Evolutionary conservation across 1,140 invertebrate genomes (phyloP).

Genomic region (Pseudomyrmex cubaensis): DNA sequence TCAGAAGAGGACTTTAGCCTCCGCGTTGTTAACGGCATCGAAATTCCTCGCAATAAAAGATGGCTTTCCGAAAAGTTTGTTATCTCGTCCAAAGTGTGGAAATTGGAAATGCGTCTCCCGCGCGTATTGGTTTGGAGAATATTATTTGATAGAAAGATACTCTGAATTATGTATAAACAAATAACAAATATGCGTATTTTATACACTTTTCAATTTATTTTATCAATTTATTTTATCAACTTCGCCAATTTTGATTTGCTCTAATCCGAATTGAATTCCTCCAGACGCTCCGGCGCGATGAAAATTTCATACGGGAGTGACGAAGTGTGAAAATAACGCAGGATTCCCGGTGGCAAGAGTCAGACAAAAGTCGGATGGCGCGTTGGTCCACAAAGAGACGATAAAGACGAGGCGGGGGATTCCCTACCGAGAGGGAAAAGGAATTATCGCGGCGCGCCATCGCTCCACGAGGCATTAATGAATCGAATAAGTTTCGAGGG

Average conservation of each 20-base stretch:
- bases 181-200: neutral
- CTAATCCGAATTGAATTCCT: neutral
- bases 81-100: neutral
- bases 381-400: constrained; percentile 38
- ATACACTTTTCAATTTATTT: neutral
- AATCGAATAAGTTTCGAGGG: constrained; percentile 77
- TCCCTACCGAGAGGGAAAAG: constrained; percentile 14
- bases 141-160: neutral
- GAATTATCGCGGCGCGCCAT: constrained; percentile 65
- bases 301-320: constrained; percentile 47
- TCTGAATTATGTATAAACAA: neutral
- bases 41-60: constrained; percentile 7
- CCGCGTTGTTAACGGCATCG: neutral
- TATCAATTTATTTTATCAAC: neutral
- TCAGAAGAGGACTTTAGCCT: constrained; percentile 36
- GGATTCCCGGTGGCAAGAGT: neutral
- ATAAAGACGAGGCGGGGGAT: neutral
- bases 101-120: neutral
- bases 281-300: neutral
- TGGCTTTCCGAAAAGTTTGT: constrained; percentile 15
- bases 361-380: constrained; percentile 44
- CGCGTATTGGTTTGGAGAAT: too few relatives aligned
- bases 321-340: constrained; percentile 55
- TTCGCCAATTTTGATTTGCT: neutral
- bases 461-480: constrained; percentile 68